Evolutionary conservation across 1,140 invertebrate species (phyloP).

Genomic region (Ips nitidus): DNA sequence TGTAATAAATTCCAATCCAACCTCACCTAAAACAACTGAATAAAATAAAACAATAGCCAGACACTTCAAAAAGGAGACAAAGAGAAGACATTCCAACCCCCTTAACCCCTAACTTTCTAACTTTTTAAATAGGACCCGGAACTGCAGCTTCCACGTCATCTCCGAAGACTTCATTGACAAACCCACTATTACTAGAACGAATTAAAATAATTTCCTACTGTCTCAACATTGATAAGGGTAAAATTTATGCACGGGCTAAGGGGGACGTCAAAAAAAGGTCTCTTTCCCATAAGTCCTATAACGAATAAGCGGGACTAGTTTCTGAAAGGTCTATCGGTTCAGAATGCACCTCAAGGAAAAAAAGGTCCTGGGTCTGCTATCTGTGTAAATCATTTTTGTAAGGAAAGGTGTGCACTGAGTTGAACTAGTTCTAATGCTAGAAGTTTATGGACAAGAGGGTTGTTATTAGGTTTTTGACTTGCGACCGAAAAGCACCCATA

Average conservation of each 20-base stretch:
- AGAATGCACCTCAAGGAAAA: conserved; percentile 11
- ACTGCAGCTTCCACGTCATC: conserved; percentile 9
- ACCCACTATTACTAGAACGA: conserved; percentile 31
- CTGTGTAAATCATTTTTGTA: conserved; percentile 18
- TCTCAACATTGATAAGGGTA: conserved; percentile 37
- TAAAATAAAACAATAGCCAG: not conserved
- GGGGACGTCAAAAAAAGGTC: conserved; percentile 15
- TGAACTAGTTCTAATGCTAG: conserved; percentile 24
- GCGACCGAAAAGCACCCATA: no score
- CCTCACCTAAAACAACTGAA: not conserved
- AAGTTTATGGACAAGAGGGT: not conserved
- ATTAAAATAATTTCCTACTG: conserved; percentile 34
- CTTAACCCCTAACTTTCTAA: conserved; percentile 23
- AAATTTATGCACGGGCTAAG: conserved; percentile 24
- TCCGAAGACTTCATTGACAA: conserved; percentile 25
- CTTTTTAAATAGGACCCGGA: conserved; percentile 27
- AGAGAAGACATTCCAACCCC: not conserved
- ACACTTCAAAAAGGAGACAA: not conserved
- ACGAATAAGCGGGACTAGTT: conserved; percentile 20
- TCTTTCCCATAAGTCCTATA: conserved; percentile 31
- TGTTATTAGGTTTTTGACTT: not conserved
- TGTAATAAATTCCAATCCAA: not conserved
- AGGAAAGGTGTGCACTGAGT: not conserved
- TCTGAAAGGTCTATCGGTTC: conserved; percentile 16
- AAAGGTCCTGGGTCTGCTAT: conserved; percentile 8